Base-by-base conservation (phyloP, 2,888 invertebrate genomes). In the Magallana nippona region DNA sequence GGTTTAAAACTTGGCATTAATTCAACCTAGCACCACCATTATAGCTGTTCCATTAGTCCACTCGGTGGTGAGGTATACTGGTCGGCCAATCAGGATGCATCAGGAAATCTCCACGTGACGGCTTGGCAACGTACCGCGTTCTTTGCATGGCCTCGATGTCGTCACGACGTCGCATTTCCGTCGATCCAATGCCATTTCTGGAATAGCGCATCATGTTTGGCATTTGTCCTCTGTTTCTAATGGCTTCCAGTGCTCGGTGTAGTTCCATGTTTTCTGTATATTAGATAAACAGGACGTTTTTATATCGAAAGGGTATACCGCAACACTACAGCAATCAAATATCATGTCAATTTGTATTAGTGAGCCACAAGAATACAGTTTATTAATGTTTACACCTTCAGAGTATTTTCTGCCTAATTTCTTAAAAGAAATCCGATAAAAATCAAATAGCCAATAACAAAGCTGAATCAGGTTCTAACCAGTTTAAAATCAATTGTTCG, bases 31-130 rank as follows among this genome's bases (percentile, higher is more conserved):
- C 27, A 71, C 27, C 27, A 27, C 32, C 71, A 15, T 71, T 27
- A n/a, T n/a, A 2, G 32, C 13, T 22, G 13, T 1, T 22, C 13
- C 19, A 71, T 56, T 82, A 86, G 17, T 90, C 90, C 13, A 93
- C 87, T 44, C 88, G 85, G 85, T 94, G 94, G 85, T 93, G 93
- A n/a, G 88, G 87, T 22, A 94, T 87, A 19, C 89, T 89, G 13
- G 93, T 91, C n/a, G 93, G 92, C 92, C 93, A 94, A 79, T 92
- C 92, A 19, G 93, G 93, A 83, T 94, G 94, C 82, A 94, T 92
- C 10, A 92, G 88, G 86, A 91, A 94, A 82, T 94, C 94, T 13
- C 94, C 93, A 55, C 93, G 84, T 17, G 83, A 88, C 55, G 90
- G 86, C 78, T 87, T 87, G 71, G 88, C 85, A 22, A 86, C 80